Evolutionary conservation across 2,113 vertebrate genomes (phyloP), one percentile per base, ranked within the genome.

Genomic region (Serilophus lunatus): DNA sequence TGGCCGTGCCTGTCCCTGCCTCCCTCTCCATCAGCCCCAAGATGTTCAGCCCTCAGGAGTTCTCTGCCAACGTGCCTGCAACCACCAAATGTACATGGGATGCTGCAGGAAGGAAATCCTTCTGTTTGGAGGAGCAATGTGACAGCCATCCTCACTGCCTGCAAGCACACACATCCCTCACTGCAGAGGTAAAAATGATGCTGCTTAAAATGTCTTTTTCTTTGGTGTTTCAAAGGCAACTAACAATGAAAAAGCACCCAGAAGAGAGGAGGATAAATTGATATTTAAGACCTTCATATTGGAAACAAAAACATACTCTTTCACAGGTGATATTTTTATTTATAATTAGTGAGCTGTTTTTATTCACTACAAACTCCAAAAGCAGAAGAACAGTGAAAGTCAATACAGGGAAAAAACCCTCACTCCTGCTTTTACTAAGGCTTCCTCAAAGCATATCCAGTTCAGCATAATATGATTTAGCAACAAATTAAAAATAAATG

Each of bases 81-180:
- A 0, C 2, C 17, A 0, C 28, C 35, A 7, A 4, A n/a, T 3
- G 56, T 8, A 0, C 2, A 0, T 0, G 20, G 4, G 36, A 6
- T 33, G 28, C 8, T 51, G 29, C 24, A 25, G 31, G 31, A 16
- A 5, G 35, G 0, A 12, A 53, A 24, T 33, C 20, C n/a, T 65
- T 18, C 14, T 1, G 0, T 24, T 15, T 19, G 22, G 6, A 29
- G 45, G 35, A n/a, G 49, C 24, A 13, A 5, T 3, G 23, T 11
- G 49, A 7, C 4, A n/a, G 18, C 53, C 22, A 25, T 8, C 19
- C 45, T 15, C 33, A 9, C 24, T 49, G 56, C 36, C 84, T 45
- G 47, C 36, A 9, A 25, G 61, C 0, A 1, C 82, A 18, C 49
- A 25, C 10, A 2, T 18, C 69, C 36, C 71, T 76, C 10, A 3